phyloP scores from a whole-genome alignment of 2,113 vertebrate species.

The Mesembrinibis cayennensis region DNA sequence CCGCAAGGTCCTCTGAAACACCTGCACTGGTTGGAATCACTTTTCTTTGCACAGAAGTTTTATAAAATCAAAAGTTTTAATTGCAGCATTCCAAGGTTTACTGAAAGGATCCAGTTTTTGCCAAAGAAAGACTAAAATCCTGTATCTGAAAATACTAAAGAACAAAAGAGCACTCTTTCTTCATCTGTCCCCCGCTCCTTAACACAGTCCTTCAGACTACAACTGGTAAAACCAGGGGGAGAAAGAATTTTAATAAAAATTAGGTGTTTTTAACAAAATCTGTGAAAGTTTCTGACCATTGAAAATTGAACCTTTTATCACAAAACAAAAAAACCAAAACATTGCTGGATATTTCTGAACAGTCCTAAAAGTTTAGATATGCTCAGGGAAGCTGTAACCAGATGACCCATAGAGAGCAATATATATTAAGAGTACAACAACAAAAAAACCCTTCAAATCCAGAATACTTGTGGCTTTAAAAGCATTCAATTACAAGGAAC shows the following conservation, averaged over 20 bases:
- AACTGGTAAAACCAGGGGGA: background rate
- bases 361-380: background rate
- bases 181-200: background rate
- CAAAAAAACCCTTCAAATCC: background rate
- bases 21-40: background rate
- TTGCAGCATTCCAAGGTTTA: background rate
- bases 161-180: background rate
- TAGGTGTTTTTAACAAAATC: background rate
- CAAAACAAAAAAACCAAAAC: background rate
- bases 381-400: background rate
- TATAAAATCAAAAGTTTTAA: background rate
- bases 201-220: background rate
- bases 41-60: background rate
- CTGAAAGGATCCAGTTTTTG: background rate
- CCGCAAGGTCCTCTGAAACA: background rate
- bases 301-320: background rate
- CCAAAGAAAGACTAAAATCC: background rate
- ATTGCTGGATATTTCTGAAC: background rate
- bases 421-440: background rate
- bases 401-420: background rate
- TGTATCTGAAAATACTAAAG: background rate
- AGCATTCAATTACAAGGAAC: slow-evolving; percentile 31
- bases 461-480: background rate
- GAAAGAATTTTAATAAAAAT: background rate
- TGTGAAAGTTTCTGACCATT: background rate